Evolutionary conservation across 2,797 vertebrate species (phyloP), one percentile per base, ranked within the genome.

Genomic region (Enteromius treurensis): DNA sequence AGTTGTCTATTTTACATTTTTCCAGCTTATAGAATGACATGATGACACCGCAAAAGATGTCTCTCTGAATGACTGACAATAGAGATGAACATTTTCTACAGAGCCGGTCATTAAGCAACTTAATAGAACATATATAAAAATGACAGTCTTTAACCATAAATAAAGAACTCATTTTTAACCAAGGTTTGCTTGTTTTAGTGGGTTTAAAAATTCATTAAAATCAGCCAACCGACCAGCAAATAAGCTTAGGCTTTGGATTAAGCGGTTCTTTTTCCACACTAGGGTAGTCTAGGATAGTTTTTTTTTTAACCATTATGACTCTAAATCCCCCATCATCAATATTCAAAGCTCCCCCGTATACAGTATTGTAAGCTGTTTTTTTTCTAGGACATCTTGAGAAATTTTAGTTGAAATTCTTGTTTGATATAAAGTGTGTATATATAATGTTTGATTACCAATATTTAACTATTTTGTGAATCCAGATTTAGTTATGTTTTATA

Each of bases 31-130:
- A 60, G n/a, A 76, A 26, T 42, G 53, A 76, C 74, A 76, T 34
- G 49, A 74, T 58, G 51, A 17, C n/a, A 76, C 53, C 60, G 74
- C 53, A 76, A 76, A 42, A 60, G n/a, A 76, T 60, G 53, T n/a
- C 14, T 60, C 34, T 76, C 34, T 23, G 34, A 76, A 23, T 60
- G 53, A 60, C 37, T 76, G 74, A 76, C 74, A 76, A 60, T 5
- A 8, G 74, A 76, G 53, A 76, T 26, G 13, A 14, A 26, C 37
- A 42, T 26, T 76, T 42, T 76, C 53, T n/a, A 42, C 74, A 60
- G 51, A 23, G 34, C n/a, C 3, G 3, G 4, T 42, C 21, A 40
- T 40, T 17, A 32, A 76, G 53, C n/a, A 76, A 23, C 26, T 58
- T 1, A 40, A 58, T 26, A 40, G 21, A 58, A 7, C 3, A 23